These are phyloP conservation scores for Bacillus rossius DNA, from an alignment of 1,140 invertebrate species.

Conservation along the genomic window DNA sequence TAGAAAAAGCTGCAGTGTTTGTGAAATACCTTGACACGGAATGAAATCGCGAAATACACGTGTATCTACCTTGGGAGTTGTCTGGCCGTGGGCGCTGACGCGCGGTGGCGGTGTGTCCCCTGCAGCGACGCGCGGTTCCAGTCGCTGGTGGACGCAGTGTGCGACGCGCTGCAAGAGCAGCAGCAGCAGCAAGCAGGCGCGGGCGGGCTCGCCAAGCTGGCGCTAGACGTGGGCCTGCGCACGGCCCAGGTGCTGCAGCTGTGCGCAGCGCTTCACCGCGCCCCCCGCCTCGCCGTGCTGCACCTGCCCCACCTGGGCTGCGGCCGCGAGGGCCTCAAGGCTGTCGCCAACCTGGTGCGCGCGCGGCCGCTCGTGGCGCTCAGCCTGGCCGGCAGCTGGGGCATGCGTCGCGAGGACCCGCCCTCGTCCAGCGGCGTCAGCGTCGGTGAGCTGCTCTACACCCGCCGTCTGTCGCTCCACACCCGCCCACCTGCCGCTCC, in stretches of 20 bases:
- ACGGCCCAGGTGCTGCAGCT: slow-evolving; percentile 47
- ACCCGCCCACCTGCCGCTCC: too few species aligned
- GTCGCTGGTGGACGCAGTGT: slow-evolving; percentile 47
- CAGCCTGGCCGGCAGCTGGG: slow-evolving; percentile 48
- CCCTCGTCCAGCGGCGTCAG: slow-evolving; percentile 44
- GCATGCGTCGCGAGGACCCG: slow-evolving; percentile 44
- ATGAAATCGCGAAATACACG: too few species aligned
- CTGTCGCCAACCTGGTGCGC: slow-evolving; percentile 43
- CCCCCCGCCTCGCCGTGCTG: slow-evolving; percentile 45
- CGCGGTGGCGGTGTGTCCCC: too few species aligned
- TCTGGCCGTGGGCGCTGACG: too few species aligned
- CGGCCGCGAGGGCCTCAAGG: slow-evolving; percentile 46
- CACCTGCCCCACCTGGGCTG: slow-evolving; percentile 52
- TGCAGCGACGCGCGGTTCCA: slow-evolving; percentile 42
- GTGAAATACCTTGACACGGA: too few species aligned
- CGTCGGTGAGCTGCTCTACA: slow-evolving; percentile 38
- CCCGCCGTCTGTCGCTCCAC: too few species aligned
- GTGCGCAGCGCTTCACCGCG: slow-evolving; percentile 42
- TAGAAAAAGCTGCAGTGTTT: too few species aligned
- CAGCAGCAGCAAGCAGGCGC: slow-evolving; percentile 35
- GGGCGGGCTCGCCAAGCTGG: slow-evolving; percentile 40
- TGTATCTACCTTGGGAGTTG: too few species aligned
- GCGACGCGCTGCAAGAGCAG: slow-evolving; percentile 42
- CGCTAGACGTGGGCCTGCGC: slow-evolving; percentile 49
- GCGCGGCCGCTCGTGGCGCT: slow-evolving; percentile 45